These are phyloP conservation scores for Microctenopoma stevenorrisi DNA, from an alignment of 2,797 vertebrate genomes.

Conservation along the genomic window DNA sequence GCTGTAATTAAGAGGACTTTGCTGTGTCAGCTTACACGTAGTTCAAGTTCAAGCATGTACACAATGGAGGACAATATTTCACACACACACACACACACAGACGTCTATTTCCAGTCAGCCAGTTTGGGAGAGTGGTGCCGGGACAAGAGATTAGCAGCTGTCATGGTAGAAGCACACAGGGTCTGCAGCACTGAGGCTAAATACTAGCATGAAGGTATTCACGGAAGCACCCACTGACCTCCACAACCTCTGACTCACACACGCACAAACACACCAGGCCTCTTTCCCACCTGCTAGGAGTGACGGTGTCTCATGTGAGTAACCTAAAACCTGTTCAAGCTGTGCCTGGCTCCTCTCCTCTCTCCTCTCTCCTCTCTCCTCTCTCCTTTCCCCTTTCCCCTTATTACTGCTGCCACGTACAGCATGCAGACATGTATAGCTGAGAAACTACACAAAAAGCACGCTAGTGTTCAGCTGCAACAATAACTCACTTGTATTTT, in stretches of 20 bases:
- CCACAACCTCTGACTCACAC: conserved; percentile 33
- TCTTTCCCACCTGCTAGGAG: conserved; percentile 62
- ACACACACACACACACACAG: conserved; percentile 28
- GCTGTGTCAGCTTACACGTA: conserved; percentile 48
- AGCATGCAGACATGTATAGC: neutral
- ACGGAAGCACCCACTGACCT: conserved; percentile 53
- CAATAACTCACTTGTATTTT: too few relatives aligned
- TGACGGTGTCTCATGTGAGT: conserved; percentile 28
- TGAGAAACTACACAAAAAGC: neutral
- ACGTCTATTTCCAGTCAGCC: conserved; percentile 51
- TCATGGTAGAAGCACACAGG: conserved; percentile 65
- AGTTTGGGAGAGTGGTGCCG: conserved; percentile 29
- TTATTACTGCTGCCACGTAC: neutral
- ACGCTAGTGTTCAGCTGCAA: neutral
- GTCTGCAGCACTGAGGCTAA: conserved; percentile 49
- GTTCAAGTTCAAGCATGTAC: conserved; percentile 50
- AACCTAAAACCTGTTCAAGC: conserved; percentile 26
- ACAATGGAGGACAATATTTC: conserved; percentile 33
- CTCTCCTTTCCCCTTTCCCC: neutral
- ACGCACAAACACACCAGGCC: conserved; percentile 40
- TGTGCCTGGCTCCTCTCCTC: neutral
- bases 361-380: neutral
- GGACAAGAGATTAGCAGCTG: conserved; percentile 68
- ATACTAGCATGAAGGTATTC: conserved; percentile 64
- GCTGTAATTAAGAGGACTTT: conserved; percentile 31